These are phyloP conservation scores for Poecilia wingei DNA, from an alignment of 2,797 vertebrate species.

Conservation along the genomic window DNA sequence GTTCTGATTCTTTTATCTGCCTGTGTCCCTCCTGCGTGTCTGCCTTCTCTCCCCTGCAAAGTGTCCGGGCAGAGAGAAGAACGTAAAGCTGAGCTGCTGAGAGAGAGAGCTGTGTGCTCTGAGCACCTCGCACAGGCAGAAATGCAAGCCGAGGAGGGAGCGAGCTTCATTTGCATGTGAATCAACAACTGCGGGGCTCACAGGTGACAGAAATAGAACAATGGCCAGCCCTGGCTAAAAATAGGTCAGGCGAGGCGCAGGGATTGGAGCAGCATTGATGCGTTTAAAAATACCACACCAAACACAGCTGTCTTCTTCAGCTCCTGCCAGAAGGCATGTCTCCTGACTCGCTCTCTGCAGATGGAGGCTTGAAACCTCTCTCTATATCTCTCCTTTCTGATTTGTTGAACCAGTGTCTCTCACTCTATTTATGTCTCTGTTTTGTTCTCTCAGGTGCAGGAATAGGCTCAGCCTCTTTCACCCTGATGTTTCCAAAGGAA, in stretches of 20 bases:
- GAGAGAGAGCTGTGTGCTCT: slow-evolving; percentile 47
- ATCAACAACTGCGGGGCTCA: slow-evolving; percentile 98
- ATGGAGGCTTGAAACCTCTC: slow-evolving; percentile 68
- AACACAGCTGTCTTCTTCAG: slow-evolving; percentile 98
- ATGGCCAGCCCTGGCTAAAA: slow-evolving; percentile 98
- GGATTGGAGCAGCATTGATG: slow-evolving; percentile 99
- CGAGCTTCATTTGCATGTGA: slow-evolving; percentile 97
- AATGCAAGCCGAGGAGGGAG: slow-evolving; percentile 85
- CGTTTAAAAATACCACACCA: slow-evolving; percentile 99
- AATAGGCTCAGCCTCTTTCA: slow-evolving; percentile 40
- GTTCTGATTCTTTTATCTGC: slow-evolving; percentile 49
- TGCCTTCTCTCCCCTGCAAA: slow-evolving; percentile 57
- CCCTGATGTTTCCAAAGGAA: slow-evolving; percentile 37
- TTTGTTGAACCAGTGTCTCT: slow-evolving; percentile 65
- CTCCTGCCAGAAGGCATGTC: slow-evolving; percentile 84
- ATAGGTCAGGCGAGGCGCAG: slow-evolving; percentile 97
- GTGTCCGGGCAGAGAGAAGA: slow-evolving; percentile 45
- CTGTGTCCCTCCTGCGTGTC: slow-evolving; percentile 35
- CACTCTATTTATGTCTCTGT: slow-evolving; percentile 60
- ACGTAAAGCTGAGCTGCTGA: not conserved
- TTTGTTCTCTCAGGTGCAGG: slow-evolving; percentile 67
- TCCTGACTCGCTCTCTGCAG: slow-evolving; percentile 79
- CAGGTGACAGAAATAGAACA: slow-evolving; percentile 99
- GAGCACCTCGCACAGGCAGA: slow-evolving; percentile 72
- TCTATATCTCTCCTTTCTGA: slow-evolving; percentile 40